Evolutionary conservation across 1,140 invertebrate genomes (phyloP).

Genomic region (Drosophila micromelanica): DNA sequence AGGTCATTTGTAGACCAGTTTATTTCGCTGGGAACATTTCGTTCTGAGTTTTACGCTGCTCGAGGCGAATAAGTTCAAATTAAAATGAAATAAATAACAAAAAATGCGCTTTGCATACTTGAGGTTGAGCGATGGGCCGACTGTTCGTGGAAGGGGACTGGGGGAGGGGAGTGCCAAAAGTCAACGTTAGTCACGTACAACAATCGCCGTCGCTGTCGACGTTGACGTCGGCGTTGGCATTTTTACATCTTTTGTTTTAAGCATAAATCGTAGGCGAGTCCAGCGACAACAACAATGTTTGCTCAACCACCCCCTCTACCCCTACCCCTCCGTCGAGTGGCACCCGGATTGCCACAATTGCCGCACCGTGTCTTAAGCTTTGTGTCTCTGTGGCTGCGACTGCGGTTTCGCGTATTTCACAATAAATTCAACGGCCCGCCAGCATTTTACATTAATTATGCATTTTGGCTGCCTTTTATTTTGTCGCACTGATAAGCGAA

Average conservation of each 20-base stretch:
- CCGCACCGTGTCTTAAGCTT: constrained; percentile 6
- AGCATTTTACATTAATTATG: constrained; percentile 74
- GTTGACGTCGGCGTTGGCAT: constrained; percentile 29
- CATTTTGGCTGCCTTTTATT: constrained; percentile 63
- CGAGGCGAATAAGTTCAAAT: constrained; percentile 69
- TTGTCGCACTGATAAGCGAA: constrained; percentile 36
- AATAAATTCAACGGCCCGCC: constrained; percentile 63
- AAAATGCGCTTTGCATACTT: constrained; percentile 44
- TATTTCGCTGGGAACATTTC: constrained; percentile 21
- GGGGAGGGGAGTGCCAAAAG: constrained; percentile 16
- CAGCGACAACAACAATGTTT: constrained; percentile 23
- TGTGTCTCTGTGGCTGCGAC: background rate
- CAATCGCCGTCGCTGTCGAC: constrained; percentile 13
- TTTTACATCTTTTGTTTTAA: constrained; percentile 73
- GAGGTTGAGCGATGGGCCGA: background rate
- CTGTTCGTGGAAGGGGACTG: too few species aligned
- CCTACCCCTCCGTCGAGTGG: background rate
- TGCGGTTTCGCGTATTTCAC: constrained; percentile 57
- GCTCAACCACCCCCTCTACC: background rate
- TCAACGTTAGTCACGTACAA: constrained; percentile 45
- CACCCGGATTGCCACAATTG: background rate
- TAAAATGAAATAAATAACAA: constrained; percentile 74
- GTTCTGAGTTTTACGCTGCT: constrained; percentile 4
- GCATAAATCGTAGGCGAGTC: constrained; percentile 65
- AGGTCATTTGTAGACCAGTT: constrained; percentile 45